Evolutionary conservation across 2,888 invertebrate genomes (phyloP).

Genomic region (Nemotelus nigrinus): DNA sequence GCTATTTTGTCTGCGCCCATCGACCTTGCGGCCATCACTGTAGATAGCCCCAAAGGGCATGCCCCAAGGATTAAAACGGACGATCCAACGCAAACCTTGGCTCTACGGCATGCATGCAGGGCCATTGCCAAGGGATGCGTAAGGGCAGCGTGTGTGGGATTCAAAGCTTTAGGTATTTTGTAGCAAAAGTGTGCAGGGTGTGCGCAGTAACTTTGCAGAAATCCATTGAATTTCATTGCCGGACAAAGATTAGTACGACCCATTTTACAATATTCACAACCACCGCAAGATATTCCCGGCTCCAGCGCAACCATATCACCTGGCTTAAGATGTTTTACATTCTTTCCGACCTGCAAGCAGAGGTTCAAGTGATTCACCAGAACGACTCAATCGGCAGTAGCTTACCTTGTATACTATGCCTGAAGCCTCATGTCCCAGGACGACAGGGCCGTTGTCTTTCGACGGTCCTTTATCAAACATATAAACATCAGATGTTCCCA

Average conservation of each 20-base stretch:
- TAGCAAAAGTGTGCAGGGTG: slow-evolving; percentile 61
- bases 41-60: slow-evolving; percentile 56
- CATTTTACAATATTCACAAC: slow-evolving; percentile 81
- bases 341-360: slow-evolving; percentile 65
- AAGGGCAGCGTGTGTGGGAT: slow-evolving; percentile 57
- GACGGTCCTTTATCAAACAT: slow-evolving; percentile 68
- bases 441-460: slow-evolving; percentile 56
- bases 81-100: slow-evolving; percentile 55
- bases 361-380: slow-evolving; percentile 16
- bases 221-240: slow-evolving; percentile 57
- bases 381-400: not conserved
- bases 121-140: slow-evolving; percentile 58
- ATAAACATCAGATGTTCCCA: slow-evolving; percentile 94
- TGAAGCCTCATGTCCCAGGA: slow-evolving; percentile 92
- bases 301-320: slow-evolving; percentile 94
- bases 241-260: slow-evolving; percentile 59
- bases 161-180: slow-evolving; percentile 55
- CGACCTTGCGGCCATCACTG: slow-evolving; percentile 57
- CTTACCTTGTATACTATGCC: slow-evolving; percentile 77
- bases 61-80: slow-evolving; percentile 59
- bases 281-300: slow-evolving; percentile 88
- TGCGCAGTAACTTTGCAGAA: slow-evolving; percentile 56
- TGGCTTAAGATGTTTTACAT: slow-evolving; percentile 72
- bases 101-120: slow-evolving; percentile 59
- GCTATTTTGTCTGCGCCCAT: slow-evolving; percentile 58